phyloP scores from a whole-genome alignment of 2,888 invertebrate species.

The Drosophila pseudotakahashii region DNA sequence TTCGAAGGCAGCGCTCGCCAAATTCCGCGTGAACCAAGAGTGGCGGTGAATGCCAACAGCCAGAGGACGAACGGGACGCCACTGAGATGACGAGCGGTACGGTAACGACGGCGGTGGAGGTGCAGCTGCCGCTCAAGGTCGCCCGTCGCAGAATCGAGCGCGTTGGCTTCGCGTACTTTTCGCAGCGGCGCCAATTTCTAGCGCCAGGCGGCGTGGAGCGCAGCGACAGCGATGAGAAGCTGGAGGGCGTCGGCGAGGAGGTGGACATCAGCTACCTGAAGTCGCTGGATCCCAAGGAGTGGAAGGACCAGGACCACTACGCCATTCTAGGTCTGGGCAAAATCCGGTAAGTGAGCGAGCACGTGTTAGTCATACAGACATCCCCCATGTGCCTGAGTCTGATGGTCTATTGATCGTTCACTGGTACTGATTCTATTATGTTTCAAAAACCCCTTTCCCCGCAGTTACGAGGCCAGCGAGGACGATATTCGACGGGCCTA shows the following conservation, averaged over 20 bases:
- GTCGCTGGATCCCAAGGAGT: constrained; percentile 96
- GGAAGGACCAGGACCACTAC: constrained; percentile 99
- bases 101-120: constrained; percentile 48
- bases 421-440: not conserved
- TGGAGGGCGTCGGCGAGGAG: constrained; percentile 85
- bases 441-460: constrained; percentile 34
- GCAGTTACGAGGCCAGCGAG: constrained; percentile 93
- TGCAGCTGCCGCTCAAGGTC: constrained; percentile 60
- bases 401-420: not conserved
- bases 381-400: not conserved
- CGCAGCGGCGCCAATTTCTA: constrained; percentile 73
- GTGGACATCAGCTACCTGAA: constrained; percentile 93
- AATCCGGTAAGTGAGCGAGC: constrained; percentile 72
- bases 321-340: constrained; percentile 95
- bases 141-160: constrained; percentile 68
- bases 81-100: constrained; percentile 25
- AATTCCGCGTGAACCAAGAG: constrained; percentile 26
- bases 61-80: constrained; percentile 14
- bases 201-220: constrained; percentile 71
- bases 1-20: constrained; percentile 17
- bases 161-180: constrained; percentile 75
- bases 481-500: constrained; percentile 97
- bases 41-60: constrained; percentile 26
- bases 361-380: constrained; percentile 38
- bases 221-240: constrained; percentile 78